Percentiles rank a stretch among this genome's conserved stretches.
These are phyloP conservation scores for Amphiprion percula DNA, from an alignment of 2,113 vertebrate species.

Conservation along the genomic window DNA sequence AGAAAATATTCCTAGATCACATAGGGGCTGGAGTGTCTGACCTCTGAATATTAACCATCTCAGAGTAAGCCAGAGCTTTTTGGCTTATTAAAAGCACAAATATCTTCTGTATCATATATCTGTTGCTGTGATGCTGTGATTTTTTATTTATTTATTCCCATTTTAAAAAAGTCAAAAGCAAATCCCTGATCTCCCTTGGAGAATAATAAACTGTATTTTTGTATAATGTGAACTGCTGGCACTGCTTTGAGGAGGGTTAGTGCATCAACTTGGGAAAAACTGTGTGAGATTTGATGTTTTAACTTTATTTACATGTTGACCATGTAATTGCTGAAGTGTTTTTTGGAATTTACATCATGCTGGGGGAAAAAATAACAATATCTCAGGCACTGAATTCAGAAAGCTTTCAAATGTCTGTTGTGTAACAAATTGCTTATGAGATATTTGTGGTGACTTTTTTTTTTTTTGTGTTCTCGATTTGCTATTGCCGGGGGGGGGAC, in stretches of 20 bases:
- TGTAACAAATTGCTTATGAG: slow-evolving; percentile 47
- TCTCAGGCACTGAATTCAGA: slow-evolving; percentile 72
- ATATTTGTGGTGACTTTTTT: slow-evolving; percentile 60
- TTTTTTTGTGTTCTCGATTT: slow-evolving; percentile 36
- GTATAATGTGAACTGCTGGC: slow-evolving; percentile 45
- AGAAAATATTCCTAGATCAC: slow-evolving; percentile 12
- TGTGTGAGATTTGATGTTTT: slow-evolving; percentile 55
- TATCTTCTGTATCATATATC: slow-evolving; percentile 61
- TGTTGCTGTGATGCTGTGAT: slow-evolving; percentile 64
- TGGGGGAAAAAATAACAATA: not conserved
- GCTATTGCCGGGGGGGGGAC: slow-evolving; percentile 21
- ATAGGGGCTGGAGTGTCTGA: slow-evolving; percentile 32
- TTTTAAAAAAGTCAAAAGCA: not conserved
- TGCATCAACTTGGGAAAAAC: slow-evolving; percentile 49
- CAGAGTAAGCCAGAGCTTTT: slow-evolving; percentile 49
- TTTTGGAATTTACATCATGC: slow-evolving; percentile 31
- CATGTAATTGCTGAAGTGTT: slow-evolving; percentile 69
- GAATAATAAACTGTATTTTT: slow-evolving; percentile 56
- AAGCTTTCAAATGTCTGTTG: slow-evolving; percentile 46
- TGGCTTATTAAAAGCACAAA: slow-evolving; percentile 77
- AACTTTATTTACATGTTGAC: slow-evolving; percentile 77
- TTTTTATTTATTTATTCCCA: slow-evolving; percentile 29
- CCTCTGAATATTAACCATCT: slow-evolving; percentile 35
- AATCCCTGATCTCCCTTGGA: not conserved
- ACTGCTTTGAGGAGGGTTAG: slow-evolving; percentile 54